Evolutionary conservation across 2,888 invertebrate genomes (phyloP), one percentile per base, ranked within the genome.

Genomic region (Plemyria rubiginata): DNA sequence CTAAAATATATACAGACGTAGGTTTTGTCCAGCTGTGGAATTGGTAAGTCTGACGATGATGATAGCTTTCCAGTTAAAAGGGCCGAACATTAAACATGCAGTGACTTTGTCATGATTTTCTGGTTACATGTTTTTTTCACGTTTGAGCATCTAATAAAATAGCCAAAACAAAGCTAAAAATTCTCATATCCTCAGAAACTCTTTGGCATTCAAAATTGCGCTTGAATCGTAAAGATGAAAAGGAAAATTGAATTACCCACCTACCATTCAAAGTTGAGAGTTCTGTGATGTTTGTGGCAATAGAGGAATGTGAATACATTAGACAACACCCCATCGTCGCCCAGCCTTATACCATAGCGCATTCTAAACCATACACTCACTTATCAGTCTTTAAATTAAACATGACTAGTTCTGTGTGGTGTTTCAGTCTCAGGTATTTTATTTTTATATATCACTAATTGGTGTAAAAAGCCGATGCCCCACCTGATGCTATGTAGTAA

Each of bases 261-360:
- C 50, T 11, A 50, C 64, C 78, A 77, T 81, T 79, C 81, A 78
- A 81, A 82, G 78, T 79, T 76, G 80, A 80, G 80, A 81, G 75
- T 81, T 79, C 82, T 87, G 78, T 88, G 87, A 87, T 88, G 84
- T 89, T 83, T 86, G 84, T 77, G 82, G 84, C 77, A 81, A 82
- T 81, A 76, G 74, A 78, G 81, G 81, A 82, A 85, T 84, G 79
- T 81, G 83, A 82, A 85, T 89, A 87, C 86, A 86, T 89, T 88
- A 84, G 81, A 78, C 79, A 76, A 54, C 81, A 77, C 78, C 82
- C 84, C 77, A 76, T 77, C 77, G 74, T 75, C 67, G 70, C 73
- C 73, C 72, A 68, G 69, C 70, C 28, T 40, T 62, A 54, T 41
- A 54, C 12, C 43, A 46, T n/a, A 51, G 57, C 38, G 12, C 22